Base-by-base conservation (phyloP, 2,888 invertebrate genomes). In the Xestia sexstrigata region DNA sequence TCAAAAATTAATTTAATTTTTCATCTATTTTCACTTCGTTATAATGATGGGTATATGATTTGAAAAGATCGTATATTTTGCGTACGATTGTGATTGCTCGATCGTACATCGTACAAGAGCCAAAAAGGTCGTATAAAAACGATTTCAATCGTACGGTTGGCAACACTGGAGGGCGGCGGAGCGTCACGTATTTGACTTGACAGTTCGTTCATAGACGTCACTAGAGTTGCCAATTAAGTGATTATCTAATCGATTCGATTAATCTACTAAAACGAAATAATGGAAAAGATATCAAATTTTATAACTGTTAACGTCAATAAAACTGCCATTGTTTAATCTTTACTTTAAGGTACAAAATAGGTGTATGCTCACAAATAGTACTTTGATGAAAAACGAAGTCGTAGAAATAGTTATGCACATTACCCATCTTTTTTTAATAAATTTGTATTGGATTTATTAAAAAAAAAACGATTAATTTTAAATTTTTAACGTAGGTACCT, bases 101-200 rank as follows among this genome's bases (percentile, higher is more conserved):
- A n/a, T n/a, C n/a, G n/a, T n/a, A n/a, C n/a, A n/a, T n/a, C n/a
- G n/a, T n/a, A n/a, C n/a, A n/a, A n/a, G n/a, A n/a, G n/a, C n/a
- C n/a, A n/a, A n/a, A n/a, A n/a, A n/a, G n/a, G n/a, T n/a, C n/a
- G n/a, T n/a, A n/a, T n/a, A n/a, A n/a, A n/a, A n/a, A n/a, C n/a
- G n/a, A n/a, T n/a, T n/a, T n/a, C n/a, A n/a, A n/a, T n/a, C n/a
- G n/a, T n/a, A n/a, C n/a, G n/a, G n/a, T n/a, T 35, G 35, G 35
- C 35, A 35, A 35, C 35, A 35, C 35, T 35, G n/a, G 93, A 92
- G 86, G 84, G 76, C 72, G 65, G 75, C 49, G 58, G n/a, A 76
- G 26, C 55, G 67, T 70, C 55, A 15, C 9, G 13, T 23, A 17
- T 79, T 80, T 85, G 85, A 85, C 76, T 78, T 85, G 85, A 85